Evolutionary conservation across 1,140 invertebrate species (phyloP), one percentile per base, ranked within the genome.

Genomic region (Drosophila simulans): DNA sequence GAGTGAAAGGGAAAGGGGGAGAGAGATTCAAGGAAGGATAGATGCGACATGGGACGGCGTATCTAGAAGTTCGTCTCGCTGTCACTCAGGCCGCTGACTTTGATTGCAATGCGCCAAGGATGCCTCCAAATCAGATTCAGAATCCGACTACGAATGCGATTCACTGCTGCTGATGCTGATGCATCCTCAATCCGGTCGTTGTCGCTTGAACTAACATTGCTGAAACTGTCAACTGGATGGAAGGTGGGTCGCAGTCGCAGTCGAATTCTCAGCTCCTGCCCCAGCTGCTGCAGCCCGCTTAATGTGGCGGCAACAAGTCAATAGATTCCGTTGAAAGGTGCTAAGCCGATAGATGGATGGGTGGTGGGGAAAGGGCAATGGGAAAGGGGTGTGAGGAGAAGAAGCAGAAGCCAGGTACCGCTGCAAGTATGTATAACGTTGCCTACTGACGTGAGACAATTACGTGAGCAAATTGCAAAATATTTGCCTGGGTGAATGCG

Each of bases 101-200:
- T 88, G 83, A 88, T 88, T 88, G 83, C 84, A 73, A 79, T 88
- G 80, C 83, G 84, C 70, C 79, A 89, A 89, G 83, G 79, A 88
- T 83, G 84, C 69, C 34, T 40, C 39, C 51, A 31, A 37, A 57
- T 53, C 34, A 46, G 57, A 59, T 35, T 40, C 7, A 39, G 57
- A 51, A 43, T 40, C 7, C 20, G 15, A 27, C 35, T 20, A 34
- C 40, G 57, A 56, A 20, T 3, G 11, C 35, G 12, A 37, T 11
- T 37, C 25, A 1, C 35, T 37, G 35, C n/a, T 42, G n/a, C 37
- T 40, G 45, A 40, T 42, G 13, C 37, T 31, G 45, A 49, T 37
- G 31, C 39, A 65, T 65, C 20, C 62, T 22, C 48, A 53, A 22
- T 46, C 39, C 55, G 31, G 42, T 45, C 25, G 55, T 31, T 45